A percentile compares a stretch with the other conserved stretches of the same genome.
phyloP scores from a whole-genome alignment of 2,797 vertebrate genomes.

The Danio jaintianensis region DNA sequence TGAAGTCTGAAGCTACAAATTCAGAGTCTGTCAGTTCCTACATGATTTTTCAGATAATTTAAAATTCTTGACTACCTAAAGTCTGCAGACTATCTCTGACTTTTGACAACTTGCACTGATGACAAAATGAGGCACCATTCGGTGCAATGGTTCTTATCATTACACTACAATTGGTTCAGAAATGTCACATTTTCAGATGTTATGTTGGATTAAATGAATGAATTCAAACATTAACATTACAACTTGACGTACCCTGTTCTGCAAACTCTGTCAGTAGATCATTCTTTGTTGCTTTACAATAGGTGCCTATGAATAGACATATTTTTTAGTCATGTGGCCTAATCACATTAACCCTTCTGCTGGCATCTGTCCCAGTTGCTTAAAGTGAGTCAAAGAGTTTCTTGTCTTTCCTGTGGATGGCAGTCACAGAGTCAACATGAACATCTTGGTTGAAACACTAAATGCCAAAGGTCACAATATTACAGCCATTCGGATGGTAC shows the following conservation, averaged over 20 bases:
- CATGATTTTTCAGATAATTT: too few species aligned
- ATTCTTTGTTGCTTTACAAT: constrained; percentile 11
- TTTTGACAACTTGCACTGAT: neutral
- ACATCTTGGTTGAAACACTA: constrained; percentile 57
- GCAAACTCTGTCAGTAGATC: neutral
- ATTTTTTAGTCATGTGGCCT: neutral
- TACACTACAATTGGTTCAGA: neutral
- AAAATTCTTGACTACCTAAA: too few species aligned
- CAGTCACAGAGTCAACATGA: constrained; percentile 67
- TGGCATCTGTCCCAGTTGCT: neutral
- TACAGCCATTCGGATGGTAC: constrained; percentile 53
- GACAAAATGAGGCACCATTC: too few species aligned
- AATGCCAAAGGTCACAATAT: constrained; percentile 59
- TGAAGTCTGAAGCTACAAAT: neutral
- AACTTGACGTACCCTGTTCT: neutral
- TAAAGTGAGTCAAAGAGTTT: constrained; percentile 54
- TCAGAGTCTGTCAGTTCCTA: neutral
- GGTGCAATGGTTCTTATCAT: neutral
- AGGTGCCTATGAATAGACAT: neutral
- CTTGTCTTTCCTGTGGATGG: constrained; percentile 62
- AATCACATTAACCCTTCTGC: neutral
- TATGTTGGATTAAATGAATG: neutral
- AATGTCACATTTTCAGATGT: neutral
- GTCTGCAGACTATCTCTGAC: neutral
- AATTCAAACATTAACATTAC: neutral